Conservation (phyloP, 2,113 vertebrate genomes). For the Ptyas mucosa region DNA sequence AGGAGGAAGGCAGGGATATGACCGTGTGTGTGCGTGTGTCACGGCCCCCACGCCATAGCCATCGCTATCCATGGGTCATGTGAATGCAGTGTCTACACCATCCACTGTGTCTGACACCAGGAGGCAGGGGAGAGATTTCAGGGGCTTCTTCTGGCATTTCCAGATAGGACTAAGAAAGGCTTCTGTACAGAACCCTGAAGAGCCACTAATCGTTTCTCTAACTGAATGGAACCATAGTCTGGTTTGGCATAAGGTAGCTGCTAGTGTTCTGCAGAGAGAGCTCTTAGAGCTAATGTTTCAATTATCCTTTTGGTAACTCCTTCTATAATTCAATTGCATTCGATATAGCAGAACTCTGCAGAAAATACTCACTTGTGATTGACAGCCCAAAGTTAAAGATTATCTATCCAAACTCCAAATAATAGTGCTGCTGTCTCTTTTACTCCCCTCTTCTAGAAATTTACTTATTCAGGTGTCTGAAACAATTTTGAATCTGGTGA, state of each 20-base stretch:
- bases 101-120: slow-evolving; percentile 1
- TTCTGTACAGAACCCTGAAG: not conserved
- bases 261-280: not conserved
- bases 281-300: not conserved
- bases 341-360: not conserved
- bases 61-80: slow-evolving; percentile 54
- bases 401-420: not conserved
- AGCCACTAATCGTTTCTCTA: not conserved
- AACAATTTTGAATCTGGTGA: not conserved
- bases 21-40: slow-evolving; percentile 6
- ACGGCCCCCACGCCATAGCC: slow-evolving; percentile 41
- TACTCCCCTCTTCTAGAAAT: not conserved
- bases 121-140: not conserved
- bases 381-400: not conserved
- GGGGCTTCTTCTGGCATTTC: not conserved
- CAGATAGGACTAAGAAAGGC: not conserved
- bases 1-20: slow-evolving; percentile 8
- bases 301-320: not conserved
- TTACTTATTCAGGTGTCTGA: not conserved
- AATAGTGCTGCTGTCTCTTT: not conserved
- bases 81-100: slow-evolving; percentile 28
- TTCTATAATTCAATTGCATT: not conserved
- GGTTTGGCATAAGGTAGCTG: not conserved
- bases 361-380: not conserved
- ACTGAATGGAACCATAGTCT: not conserved